Evolutionary conservation across 2,113 vertebrate species (phyloP).

Genomic region (Neolamprologus sp.): DNA sequence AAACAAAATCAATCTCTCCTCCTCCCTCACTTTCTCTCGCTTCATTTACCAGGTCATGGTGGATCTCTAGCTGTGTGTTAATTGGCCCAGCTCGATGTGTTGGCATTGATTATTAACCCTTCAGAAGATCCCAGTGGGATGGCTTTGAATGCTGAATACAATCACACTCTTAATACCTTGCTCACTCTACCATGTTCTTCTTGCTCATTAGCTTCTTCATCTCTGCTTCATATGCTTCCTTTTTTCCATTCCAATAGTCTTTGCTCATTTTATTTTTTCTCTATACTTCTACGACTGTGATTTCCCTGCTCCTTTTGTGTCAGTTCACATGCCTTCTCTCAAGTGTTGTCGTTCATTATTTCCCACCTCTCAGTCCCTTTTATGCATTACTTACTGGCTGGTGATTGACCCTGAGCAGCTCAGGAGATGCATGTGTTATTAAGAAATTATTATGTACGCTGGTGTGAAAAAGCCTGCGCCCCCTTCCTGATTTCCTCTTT

Average conservation of each 20-base stretch:
- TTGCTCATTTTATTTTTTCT: not conserved
- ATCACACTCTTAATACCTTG: not conserved
- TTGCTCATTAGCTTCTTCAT: not conserved
- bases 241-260: not conserved
- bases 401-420: not conserved
- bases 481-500: not conserved
- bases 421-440: not conserved
- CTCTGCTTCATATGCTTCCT: not conserved
- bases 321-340: not conserved
- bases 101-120: constrained; percentile 37
- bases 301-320: not conserved
- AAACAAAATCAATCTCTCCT: constrained; percentile 24
- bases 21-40: not conserved
- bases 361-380: not conserved
- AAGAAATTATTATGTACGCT: not conserved
- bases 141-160: not conserved
- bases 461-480: not conserved
- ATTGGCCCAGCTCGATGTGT: not conserved
- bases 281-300: not conserved
- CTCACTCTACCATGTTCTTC: not conserved
- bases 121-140: constrained; percentile 16
- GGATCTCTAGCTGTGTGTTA: constrained; percentile 29
- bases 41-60: constrained; percentile 14
- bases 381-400: not conserved
- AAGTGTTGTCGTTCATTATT: not conserved